phyloP scores from a whole-genome alignment of 2,797 vertebrate species.

The Rhinophrynus dorsalis region DNA sequence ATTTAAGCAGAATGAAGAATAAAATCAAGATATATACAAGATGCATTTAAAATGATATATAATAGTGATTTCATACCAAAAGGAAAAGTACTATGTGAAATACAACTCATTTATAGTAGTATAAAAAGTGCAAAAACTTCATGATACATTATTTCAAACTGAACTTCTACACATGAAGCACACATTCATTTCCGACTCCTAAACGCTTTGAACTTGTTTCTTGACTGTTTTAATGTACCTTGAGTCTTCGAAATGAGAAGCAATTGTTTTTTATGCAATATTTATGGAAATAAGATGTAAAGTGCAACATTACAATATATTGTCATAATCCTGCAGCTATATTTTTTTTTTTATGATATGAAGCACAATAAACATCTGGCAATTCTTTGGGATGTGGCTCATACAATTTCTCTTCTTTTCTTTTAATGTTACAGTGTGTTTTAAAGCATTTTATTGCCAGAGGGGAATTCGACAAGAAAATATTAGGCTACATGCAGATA shows the following conservation, averaged over 20 bases:
- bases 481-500: not conserved
- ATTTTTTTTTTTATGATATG: conserved; percentile 41
- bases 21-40: too few species aligned
- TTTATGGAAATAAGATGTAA: conserved; percentile 18
- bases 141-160: conserved; percentile 54
- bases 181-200: not conserved
- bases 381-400: conserved; percentile 5
- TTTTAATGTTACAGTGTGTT: not conserved
- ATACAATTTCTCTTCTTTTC: conserved; percentile 6
- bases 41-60: too few species aligned
- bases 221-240: conserved; percentile 3
- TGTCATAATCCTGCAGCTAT: not conserved
- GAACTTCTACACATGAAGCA: not conserved
- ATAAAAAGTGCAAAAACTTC: too few species aligned
- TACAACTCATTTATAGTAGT: too few species aligned
- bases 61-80: too few species aligned
- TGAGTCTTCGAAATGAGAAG: conserved; percentile 23
- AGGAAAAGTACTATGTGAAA: too few species aligned
- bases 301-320: conserved; percentile 3
- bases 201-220: not conserved
- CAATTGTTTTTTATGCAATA: conserved; percentile 15
- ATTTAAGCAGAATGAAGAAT: too few species aligned
- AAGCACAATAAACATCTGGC: conserved; percentile 9
- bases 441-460: conserved; percentile 7
- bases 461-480: not conserved